Evolutionary conservation across 2,797 vertebrate species (phyloP).

Genomic region (Xenops minutus): DNA sequence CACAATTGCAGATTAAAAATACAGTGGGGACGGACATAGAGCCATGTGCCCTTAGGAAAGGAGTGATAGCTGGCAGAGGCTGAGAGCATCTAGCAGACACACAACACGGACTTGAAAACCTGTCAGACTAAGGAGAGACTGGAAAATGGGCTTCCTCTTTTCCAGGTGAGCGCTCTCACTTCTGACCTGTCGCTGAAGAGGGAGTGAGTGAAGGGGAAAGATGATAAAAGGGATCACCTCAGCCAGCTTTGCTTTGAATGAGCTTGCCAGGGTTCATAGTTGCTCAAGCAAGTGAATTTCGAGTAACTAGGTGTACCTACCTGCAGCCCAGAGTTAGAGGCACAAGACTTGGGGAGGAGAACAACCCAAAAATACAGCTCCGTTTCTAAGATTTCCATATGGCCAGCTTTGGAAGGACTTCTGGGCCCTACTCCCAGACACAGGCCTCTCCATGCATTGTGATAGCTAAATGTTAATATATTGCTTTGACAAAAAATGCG

Average conservation of each 20-base stretch:
- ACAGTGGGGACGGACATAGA: background rate
- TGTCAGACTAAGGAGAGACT: background rate
- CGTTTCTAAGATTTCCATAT: background rate
- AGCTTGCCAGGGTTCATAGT: rapidly evolving
- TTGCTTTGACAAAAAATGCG: background rate
- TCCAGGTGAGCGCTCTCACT: background rate
- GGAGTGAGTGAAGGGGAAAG: background rate
- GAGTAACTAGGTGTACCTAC: background rate
- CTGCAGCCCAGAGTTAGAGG: background rate
- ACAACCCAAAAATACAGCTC: background rate
- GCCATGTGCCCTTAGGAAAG: background rate
- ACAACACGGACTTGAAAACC: background rate
- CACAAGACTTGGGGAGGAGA: background rate
- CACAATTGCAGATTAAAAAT: background rate
- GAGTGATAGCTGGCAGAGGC: background rate
- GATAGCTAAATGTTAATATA: background rate
- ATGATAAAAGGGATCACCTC: background rate
- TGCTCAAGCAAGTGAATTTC: background rate
- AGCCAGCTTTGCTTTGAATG: background rate
- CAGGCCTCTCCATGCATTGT: background rate
- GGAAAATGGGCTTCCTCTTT: background rate
- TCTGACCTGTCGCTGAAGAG: background rate
- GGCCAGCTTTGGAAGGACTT: background rate
- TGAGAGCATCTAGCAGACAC: background rate
- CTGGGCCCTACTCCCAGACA: background rate